Evolutionary conservation across 1,140 invertebrate genomes (phyloP), one percentile per base, ranked within the genome.

Genomic region (Lucilia sericata): DNA sequence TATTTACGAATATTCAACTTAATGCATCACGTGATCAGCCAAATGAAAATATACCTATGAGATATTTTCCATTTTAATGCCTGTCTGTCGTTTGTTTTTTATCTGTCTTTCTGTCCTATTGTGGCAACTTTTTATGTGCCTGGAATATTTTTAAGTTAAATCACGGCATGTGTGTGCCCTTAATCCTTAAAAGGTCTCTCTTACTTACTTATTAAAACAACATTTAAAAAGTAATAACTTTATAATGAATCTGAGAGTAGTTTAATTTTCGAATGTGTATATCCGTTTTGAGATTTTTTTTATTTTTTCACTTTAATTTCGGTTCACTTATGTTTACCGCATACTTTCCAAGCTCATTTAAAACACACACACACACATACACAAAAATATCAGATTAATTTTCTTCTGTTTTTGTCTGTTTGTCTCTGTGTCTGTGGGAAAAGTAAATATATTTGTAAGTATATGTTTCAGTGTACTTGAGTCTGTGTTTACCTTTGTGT

Each of bases 341-440:
- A 60, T 60, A 30, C 25, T 30, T n/a, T n/a, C 55, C 55, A 60
- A n/a, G 55, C 55, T 60, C 55, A 60, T 60, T 60, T 60, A 17
- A 14, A 60, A 60, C 3, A 60, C 13, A 30, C 25, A 30, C 25
- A 30, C 25, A 30, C 25, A 30, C 25, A 30, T 30, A 3, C 25
- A 30, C 13, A n/a, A 60, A 17, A 60, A 60, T 17, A n/a, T 60
- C 55, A 60, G 14, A 60, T 60, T 60, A 60, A 60, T 60, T 60
- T 60, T 60, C 55, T 60, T 60, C n/a, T n/a, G 55, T n/a, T 60
- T 60, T 60, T 60, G 55, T 60, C 55, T 60, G 55, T 60, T n/a
- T n/a, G 14, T 60, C 14, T 17, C 14, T 60, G 12, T n/a, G 14
- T 60, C 55, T 60, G 14, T 60, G 14, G 55, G 17, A 7, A 42